These are phyloP conservation scores for Chloropsis hardwickii DNA, from an alignment of 2,113 vertebrate genomes.

Conservation along the genomic window DNA sequence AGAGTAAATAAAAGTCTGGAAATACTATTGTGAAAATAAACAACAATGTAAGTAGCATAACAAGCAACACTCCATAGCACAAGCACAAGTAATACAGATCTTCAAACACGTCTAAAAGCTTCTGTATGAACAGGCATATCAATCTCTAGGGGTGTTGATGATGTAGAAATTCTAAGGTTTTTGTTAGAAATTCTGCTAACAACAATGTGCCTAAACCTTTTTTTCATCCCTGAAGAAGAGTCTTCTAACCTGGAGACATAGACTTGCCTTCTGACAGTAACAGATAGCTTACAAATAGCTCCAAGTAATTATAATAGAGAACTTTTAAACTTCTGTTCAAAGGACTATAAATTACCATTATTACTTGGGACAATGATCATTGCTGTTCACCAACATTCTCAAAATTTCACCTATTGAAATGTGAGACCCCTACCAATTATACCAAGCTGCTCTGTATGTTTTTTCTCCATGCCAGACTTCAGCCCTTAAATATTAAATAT, in stretches of 20 bases:
- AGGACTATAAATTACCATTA: not conserved
- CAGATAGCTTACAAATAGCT: not conserved
- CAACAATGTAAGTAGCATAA: not conserved
- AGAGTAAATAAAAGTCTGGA: constrained; percentile 28
- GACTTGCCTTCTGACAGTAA: not conserved
- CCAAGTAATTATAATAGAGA: not conserved
- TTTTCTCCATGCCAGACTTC: not conserved
- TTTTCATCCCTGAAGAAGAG: not conserved
- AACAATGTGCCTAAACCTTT: not conserved
- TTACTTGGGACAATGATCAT: not conserved
- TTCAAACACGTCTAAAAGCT: not conserved
- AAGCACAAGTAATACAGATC: not conserved
- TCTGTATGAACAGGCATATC: not conserved
- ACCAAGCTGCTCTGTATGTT: not conserved
- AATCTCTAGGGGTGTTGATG: not conserved
- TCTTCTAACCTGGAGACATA: not conserved
- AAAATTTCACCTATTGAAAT: not conserved
- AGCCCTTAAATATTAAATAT: not conserved
- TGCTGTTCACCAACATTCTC: not conserved
- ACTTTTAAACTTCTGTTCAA: not conserved
- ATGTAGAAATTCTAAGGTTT: not conserved
- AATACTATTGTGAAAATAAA: constrained; percentile 39
- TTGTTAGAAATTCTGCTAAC: not conserved
- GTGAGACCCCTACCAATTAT: not conserved
- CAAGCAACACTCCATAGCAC: not conserved